A percentile compares a stretch with the other conserved stretches of the same genome.
Conservation (phyloP, 2,888 invertebrate species). For the Nemapogon koenigi region DNA sequence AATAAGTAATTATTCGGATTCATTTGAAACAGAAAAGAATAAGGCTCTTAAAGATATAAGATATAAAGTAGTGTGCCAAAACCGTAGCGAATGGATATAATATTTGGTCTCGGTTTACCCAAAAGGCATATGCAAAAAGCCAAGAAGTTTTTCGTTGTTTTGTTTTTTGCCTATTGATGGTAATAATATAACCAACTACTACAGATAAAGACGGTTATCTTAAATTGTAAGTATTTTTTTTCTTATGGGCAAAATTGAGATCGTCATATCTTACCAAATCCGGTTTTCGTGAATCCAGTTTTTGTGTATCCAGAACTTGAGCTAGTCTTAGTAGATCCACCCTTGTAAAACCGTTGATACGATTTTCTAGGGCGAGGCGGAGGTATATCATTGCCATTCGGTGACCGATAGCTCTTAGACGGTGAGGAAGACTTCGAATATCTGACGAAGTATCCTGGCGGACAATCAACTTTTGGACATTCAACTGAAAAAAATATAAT, state of each 20-base stretch:
- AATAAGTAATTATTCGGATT: neutral
- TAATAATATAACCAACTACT: no score
- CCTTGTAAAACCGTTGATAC: slow-evolving; percentile 38
- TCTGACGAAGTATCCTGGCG: slow-evolving; percentile 65
- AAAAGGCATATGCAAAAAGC: no score
- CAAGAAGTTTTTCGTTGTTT: no score
- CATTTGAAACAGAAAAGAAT: neutral
- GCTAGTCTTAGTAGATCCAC: slow-evolving; percentile 27
- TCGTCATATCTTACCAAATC: slow-evolving; percentile 20
- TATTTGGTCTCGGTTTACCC: no score
- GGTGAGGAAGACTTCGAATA: slow-evolving; percentile 16
- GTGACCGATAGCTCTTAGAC: slow-evolving; percentile 53
- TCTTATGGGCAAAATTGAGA: no score
- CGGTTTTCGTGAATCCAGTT: slow-evolving; percentile 23
- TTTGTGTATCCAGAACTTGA: slow-evolving; percentile 36
- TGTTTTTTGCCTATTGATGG: no score
- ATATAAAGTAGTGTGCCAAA: no score
- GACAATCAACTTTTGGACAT: slow-evolving; percentile 66
- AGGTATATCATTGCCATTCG: slow-evolving; percentile 67
- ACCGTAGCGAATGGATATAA: no score
- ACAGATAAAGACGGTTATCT: no score
- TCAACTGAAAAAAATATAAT: slow-evolving; percentile 32
- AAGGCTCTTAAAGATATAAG: neutral
- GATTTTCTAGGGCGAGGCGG: slow-evolving; percentile 40
- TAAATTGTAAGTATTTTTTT: no score